phyloP scores from a whole-genome alignment of 2,888 invertebrate species.

The Drosophila tripunctata region DNA sequence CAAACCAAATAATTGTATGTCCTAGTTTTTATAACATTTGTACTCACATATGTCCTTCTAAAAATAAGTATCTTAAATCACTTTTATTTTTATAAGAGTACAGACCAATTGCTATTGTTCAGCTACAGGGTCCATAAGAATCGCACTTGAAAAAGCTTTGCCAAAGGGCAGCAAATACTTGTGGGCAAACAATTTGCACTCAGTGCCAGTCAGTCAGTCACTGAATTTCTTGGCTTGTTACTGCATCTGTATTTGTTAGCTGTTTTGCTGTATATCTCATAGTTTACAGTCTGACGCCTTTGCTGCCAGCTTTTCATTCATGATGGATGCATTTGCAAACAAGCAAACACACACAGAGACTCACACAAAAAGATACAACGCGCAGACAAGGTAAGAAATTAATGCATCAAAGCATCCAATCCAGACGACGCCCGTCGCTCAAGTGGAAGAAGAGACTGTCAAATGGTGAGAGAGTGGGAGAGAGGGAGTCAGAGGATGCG shows the following conservation, averaged over 20 bases:
- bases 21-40: no score
- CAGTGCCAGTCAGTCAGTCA: conserved; percentile 28
- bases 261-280: conserved; percentile 66
- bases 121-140: not conserved
- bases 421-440: conserved; percentile 58
- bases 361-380: conserved; percentile 7
- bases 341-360: conserved; percentile 12
- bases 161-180: conserved; percentile 62
- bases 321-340: conserved; percentile 68
- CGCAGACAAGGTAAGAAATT: conserved; percentile 62
- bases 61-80: no score
- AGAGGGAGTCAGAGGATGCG: not conserved
- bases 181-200: conserved; percentile 65
- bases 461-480: not conserved
- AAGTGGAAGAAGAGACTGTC: conserved; percentile 66
- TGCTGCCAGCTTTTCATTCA: conserved; percentile 59
- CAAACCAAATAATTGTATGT: no score
- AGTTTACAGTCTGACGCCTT: conserved; percentile 82
- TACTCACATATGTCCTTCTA: no score
- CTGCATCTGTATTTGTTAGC: conserved; percentile 20
- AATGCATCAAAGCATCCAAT: conserved; percentile 75
- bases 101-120: no score
- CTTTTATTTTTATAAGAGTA: no score
- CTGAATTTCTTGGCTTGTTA: not conserved
- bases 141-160: conserved; percentile 34